phyloP scores from a whole-genome alignment of 2,888 invertebrate genomes.

The Drosophila flavopinicola region DNA sequence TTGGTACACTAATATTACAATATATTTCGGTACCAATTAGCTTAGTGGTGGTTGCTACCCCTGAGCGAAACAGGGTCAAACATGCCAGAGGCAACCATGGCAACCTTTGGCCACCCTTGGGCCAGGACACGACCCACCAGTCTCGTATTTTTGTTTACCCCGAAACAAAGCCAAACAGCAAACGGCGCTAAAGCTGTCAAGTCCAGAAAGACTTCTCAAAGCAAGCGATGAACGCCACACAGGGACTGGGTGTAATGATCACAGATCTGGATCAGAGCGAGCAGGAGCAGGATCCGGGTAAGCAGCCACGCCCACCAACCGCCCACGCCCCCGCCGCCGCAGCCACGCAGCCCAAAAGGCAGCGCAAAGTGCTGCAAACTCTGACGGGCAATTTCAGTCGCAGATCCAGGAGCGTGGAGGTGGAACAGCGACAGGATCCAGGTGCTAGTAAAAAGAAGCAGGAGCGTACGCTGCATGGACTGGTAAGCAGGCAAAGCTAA shows the following conservation, averaged over 20 bases:
- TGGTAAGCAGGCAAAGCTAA: constrained; percentile 58
- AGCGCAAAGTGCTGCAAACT: constrained; percentile 72
- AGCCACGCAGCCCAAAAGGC: constrained; percentile 47
- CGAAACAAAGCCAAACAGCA: constrained; percentile 6
- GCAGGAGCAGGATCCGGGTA: constrained; percentile 20
- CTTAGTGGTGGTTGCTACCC: constrained; percentile 22
- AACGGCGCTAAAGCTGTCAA: constrained; percentile 38
- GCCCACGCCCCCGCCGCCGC: neutral
- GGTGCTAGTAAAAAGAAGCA: constrained; percentile 39
- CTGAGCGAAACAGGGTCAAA: constrained; percentile 59
- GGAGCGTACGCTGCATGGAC: constrained; percentile 72
- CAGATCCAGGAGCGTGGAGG: constrained; percentile 81
- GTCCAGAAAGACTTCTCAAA: neutral
- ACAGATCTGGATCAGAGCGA: constrained; percentile 82
- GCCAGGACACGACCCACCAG: constrained; percentile 25
- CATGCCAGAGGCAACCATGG: constrained; percentile 44
- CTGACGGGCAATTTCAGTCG: constrained; percentile 80
- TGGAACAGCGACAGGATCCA: constrained; percentile 43
- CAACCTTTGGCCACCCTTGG: constrained; percentile 31
- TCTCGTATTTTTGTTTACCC: constrained; percentile 55
- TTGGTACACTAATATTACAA: neutral
- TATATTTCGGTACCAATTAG: neutral
- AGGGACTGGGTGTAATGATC: constrained; percentile 60
- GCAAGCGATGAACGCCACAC: constrained; percentile 36
- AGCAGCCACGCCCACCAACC: neutral